Base-by-base conservation (phyloP, 1,140 invertebrate genomes). In the Stegodyphus mimosarum region DNA sequence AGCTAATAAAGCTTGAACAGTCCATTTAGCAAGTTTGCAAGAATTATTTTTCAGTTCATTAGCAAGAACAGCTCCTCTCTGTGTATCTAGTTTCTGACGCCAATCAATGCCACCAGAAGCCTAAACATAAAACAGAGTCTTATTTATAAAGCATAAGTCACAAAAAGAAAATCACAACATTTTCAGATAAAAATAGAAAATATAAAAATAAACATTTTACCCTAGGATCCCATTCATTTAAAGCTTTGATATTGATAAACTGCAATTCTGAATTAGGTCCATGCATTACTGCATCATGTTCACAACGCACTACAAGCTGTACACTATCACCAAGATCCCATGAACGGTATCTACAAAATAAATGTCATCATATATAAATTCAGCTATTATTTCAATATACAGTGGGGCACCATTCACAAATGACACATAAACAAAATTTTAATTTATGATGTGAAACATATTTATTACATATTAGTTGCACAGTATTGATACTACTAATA, bases 11-110 rank as follows among this genome's bases (percentile, higher is more conserved):
- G 98, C 97, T 87, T 98, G 97, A 1, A 99, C 96, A 0, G 99
- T 99, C 98, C 99, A 99, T 90, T 99, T 99, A 72, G 98, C 98
- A 77, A 99, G 92, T 91, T 99, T 99, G 92, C 97, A 99, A 7
- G 97, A 96, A 91, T 99, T 99, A 90, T 99, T 99, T 88, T 99
- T 94, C 86, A 99, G 91, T 91, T 99, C 99, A 89, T 99, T 99
- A 50, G 98, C 99, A 17, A 99, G 91, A 49, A 99, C 98, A 67
- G 98, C 98, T 88, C 98, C 99, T 85, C 98, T 93, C 91, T 99
- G 99, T 0, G 95, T 96, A 90, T 99, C 99, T 51, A 99, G 90
- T 88, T 99, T 99, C 89, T 98, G 96, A 63, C 98, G 93, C 98
- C 98, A 99, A 89, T 99, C 98, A 11, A 99, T 97, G 55, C 97